Conservation (phyloP, 2,888 invertebrate species). For the Octodonta nipae region DNA sequence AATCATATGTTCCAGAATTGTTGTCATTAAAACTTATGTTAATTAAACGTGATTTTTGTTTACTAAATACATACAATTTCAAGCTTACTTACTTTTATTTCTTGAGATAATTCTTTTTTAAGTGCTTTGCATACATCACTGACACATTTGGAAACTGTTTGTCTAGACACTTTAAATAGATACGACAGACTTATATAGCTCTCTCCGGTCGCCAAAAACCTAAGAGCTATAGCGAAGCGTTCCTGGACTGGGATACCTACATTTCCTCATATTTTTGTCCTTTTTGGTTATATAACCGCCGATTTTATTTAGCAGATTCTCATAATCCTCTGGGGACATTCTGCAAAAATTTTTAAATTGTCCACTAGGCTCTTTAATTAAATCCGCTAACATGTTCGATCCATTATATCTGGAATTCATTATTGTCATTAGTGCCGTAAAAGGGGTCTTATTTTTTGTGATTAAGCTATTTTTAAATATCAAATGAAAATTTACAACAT, state of each 20-base stretch:
- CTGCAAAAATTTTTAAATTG: slow-evolving; percentile 16
- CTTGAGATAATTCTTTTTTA: slow-evolving; percentile 6
- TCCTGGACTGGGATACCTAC: slow-evolving; percentile 9
- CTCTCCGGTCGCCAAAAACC: slow-evolving; percentile 10
- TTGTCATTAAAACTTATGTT: neutral
- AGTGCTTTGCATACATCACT: slow-evolving; percentile 8
- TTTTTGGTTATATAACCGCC: slow-evolving; percentile 12
- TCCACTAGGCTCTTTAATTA: slow-evolving; percentile 5
- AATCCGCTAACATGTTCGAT: neutral
- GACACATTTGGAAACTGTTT: slow-evolving; percentile 9
- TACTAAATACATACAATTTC: neutral
- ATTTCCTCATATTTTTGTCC: slow-evolving; percentile 15
- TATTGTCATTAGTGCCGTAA: too few species aligned
- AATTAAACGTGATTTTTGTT: neutral
- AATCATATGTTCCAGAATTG: too few species aligned
- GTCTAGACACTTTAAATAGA: slow-evolving; percentile 9
- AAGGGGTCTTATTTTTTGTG: too few species aligned
- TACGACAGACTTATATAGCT: slow-evolving; percentile 9
- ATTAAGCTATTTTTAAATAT: too few species aligned
- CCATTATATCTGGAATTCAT: slow-evolving; percentile 1
- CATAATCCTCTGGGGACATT: slow-evolving; percentile 16
- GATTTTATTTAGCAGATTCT: slow-evolving; percentile 13
- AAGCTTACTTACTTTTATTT: slow-evolving; percentile 7
- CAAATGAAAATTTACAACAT: too few species aligned
- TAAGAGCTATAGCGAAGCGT: slow-evolving; percentile 7